Evolutionary conservation across 2,888 invertebrate genomes (phyloP), one percentile per base, ranked within the genome.

Genomic region (Malthinus flaveolus): DNA sequence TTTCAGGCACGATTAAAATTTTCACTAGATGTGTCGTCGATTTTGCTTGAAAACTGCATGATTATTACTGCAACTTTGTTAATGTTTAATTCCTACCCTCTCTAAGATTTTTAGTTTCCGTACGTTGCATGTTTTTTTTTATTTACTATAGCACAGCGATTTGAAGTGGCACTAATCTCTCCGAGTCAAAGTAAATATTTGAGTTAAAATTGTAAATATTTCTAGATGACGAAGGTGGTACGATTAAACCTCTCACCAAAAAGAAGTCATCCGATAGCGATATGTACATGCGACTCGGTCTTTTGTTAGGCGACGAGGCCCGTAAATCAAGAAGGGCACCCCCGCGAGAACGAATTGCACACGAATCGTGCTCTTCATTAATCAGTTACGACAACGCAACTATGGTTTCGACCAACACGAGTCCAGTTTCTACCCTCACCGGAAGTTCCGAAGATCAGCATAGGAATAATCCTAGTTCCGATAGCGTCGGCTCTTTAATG

Each of bases 371-470:
- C 66, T 75, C 77, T 8, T 79, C 80, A 3, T 77, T 85, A 53
- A 84, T 84, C 9, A 85, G 84, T 42, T 81, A 84, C 58, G 85
- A 86, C 59, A 83, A 84, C 6, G 67, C 74, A 3, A 72, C 89
- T 0, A 81, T 90, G 49, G 86, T 89, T 48, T 90, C 92, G 23
- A 88, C 88, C 56, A 93, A 93, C 70, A 91, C 92, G 34, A 93
- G 93, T 75, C 93, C 93, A 51, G 88, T 94, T n/a, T 93, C 93
- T 31, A 94, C 93, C 0, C 80, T 94, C 37, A 93, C 93, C 2
- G 93, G 90, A 1, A 92, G 92, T 0, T 91, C 92, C 0, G 93
- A 92, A 70, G 86, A 85, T 57, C 76, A 78, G 65, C 80, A 84
- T 33, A 64, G 77, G 32, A 81, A 81, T 70, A 87, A 87, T 52